Conservation (phyloP, 2,113 vertebrate species). For the Mus pahari region DNA sequence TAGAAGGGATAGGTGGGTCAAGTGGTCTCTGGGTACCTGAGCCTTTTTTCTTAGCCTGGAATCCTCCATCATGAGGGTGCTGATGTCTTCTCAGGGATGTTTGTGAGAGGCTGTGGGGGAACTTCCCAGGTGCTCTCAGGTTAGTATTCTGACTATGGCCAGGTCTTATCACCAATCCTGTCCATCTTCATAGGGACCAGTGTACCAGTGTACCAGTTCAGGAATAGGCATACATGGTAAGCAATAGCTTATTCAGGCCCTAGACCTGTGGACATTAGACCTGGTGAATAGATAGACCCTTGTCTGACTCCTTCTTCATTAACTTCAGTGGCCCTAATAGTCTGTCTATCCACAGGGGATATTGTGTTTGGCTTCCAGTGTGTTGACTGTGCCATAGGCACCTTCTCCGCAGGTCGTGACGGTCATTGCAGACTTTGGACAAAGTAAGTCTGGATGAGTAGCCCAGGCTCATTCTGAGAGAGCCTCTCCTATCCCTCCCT, state of each 20-base stretch:
- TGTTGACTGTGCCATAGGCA: conserved; percentile 75
- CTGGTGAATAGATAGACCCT: background rate
- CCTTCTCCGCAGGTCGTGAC: conserved; percentile 72
- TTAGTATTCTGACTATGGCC: background rate
- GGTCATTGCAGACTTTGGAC: conserved; percentile 83
- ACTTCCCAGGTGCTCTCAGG: background rate
- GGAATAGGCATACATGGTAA: accelerated
- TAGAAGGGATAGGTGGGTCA: background rate
- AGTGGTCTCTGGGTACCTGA: background rate
- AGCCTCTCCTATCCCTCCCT: background rate
- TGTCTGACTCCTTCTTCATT: background rate
- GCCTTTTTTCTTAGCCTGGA: background rate
- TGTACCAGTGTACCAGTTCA: background rate
- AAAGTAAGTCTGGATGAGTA: conserved; percentile 73
- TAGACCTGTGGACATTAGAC: background rate
- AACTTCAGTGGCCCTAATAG: background rate
- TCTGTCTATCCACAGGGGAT: conserved; percentile 56
- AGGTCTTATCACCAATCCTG: no score
- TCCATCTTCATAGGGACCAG: background rate
- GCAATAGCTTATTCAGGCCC: background rate
- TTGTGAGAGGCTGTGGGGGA: background rate
- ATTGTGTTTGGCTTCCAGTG: conserved; percentile 78
- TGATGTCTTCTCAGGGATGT: background rate
- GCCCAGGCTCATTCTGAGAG: background rate
- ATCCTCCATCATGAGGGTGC: background rate